Evolutionary conservation across 2,888 invertebrate genomes (phyloP).

Genomic region (Physocephala rufipes): DNA sequence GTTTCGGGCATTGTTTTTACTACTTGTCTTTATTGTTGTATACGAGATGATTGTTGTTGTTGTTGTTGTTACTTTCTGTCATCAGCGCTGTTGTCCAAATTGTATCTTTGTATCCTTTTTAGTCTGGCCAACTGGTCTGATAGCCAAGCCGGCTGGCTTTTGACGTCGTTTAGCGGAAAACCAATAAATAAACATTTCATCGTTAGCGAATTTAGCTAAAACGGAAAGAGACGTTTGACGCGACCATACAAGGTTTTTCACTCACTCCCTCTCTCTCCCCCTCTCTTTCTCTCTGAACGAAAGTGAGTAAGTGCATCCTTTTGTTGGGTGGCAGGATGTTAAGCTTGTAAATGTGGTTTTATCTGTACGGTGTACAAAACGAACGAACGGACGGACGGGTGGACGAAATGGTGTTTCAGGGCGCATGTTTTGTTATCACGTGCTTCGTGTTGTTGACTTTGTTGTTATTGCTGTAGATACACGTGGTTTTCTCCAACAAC

Average conservation of each 20-base stretch:
- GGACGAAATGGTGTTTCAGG: constrained; percentile 9
- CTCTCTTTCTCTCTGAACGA: no score
- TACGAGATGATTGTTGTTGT: no score
- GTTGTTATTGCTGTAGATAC: constrained; percentile 36
- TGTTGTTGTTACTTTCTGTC: constrained; percentile 15
- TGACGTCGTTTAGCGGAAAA: constrained; percentile 48
- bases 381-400: background rate
- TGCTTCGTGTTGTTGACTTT: constrained; percentile 38
- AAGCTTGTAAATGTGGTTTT: background rate
- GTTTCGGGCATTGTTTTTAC: constrained; percentile 36
- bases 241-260: background rate
- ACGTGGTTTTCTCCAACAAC: constrained; percentile 36
- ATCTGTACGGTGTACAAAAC: background rate
- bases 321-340: background rate
- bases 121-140: constrained; percentile 17
- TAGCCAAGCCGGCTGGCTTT: constrained; percentile 49
- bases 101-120: constrained; percentile 23
- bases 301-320: background rate
- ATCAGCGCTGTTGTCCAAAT: constrained; percentile 9
- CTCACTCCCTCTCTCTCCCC: background rate
- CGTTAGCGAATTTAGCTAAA: constrained; percentile 46
- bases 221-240: constrained; percentile 48
- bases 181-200: constrained; percentile 57
- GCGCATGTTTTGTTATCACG: constrained; percentile 35
- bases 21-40: background rate